These are phyloP conservation scores for Hylia prasina DNA, from an alignment of 2,113 vertebrate species.

Conservation along the genomic window DNA sequence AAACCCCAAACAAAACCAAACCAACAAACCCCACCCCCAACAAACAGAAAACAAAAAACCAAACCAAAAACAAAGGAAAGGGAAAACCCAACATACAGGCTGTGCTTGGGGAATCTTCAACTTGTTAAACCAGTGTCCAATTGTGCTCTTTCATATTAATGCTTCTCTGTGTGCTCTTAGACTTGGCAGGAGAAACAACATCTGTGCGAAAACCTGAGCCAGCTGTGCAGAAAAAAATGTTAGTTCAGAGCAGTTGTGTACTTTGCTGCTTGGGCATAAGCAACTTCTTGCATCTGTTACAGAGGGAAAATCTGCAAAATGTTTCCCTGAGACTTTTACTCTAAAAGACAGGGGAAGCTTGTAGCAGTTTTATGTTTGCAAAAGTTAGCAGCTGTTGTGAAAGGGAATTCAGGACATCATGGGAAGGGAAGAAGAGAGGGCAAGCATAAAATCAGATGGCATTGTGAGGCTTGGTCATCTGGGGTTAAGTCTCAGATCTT, in stretches of 20 bases:
- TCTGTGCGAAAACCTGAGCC: conserved; percentile 30
- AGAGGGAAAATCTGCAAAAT: not conserved
- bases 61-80: not conserved
- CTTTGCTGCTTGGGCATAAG: not conserved
- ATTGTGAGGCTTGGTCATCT: not conserved
- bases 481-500: not conserved
- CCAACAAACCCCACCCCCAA: too few species aligned
- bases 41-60: not conserved
- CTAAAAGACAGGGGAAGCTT: not conserved
- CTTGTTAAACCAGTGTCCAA: not conserved
- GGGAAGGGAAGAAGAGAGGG: not conserved
- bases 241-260: not conserved
- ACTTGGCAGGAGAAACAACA: not conserved
- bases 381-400: not conserved
- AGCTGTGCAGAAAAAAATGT: conserved; percentile 24
- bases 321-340: not conserved
- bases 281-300: not conserved
- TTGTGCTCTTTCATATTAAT: not conserved
- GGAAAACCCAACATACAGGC: not conserved
- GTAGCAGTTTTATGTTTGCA: not conserved
- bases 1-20: not conserved
- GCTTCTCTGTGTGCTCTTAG: not conserved
- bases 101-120: not conserved
- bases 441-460: not conserved
- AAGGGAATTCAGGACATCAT: not conserved